Evolutionary conservation across 2,113 vertebrate species (phyloP).

Genomic region (Scortum barcoo): DNA sequence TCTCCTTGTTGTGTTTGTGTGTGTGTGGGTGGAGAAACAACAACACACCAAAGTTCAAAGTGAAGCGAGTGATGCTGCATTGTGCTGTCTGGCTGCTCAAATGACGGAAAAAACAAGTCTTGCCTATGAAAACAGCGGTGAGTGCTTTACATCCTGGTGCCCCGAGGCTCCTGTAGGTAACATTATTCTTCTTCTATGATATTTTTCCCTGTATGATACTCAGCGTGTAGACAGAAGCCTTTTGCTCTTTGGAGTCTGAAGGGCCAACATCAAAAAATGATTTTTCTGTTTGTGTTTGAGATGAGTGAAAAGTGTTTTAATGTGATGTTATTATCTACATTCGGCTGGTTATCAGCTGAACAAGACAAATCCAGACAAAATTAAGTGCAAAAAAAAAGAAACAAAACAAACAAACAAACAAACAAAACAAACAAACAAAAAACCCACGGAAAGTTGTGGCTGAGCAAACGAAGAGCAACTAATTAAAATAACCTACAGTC

Average conservation of each 20-base stretch:
- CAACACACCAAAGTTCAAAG: constrained; percentile 1
- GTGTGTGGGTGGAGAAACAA: constrained; percentile 19
- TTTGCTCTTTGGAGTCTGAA: not conserved
- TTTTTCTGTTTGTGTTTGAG: not conserved
- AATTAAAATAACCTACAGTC: not conserved
- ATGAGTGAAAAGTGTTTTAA: not conserved
- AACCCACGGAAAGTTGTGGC: not conserved
- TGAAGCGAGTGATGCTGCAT: not conserved
- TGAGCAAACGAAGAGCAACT: not conserved
- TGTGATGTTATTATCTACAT: not conserved
- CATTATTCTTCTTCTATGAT: not conserved
- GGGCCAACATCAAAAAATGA: not conserved
- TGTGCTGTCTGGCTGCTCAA: constrained; percentile 2
- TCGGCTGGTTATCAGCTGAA: not conserved
- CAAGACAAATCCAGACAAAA: constrained; percentile 4
- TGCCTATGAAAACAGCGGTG: not conserved
- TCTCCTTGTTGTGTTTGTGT: constrained; percentile 13
- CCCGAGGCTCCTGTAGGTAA: not conserved
- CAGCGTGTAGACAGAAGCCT: not conserved
- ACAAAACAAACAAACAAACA: too few species aligned
- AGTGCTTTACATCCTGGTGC: not conserved
- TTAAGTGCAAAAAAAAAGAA: not conserved
- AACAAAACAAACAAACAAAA: too few species aligned
- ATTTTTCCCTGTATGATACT: not conserved
- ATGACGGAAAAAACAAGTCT: constrained; percentile 15